phyloP scores from a whole-genome alignment of 2,797 vertebrate species.

The Lacerta viridis region DNA sequence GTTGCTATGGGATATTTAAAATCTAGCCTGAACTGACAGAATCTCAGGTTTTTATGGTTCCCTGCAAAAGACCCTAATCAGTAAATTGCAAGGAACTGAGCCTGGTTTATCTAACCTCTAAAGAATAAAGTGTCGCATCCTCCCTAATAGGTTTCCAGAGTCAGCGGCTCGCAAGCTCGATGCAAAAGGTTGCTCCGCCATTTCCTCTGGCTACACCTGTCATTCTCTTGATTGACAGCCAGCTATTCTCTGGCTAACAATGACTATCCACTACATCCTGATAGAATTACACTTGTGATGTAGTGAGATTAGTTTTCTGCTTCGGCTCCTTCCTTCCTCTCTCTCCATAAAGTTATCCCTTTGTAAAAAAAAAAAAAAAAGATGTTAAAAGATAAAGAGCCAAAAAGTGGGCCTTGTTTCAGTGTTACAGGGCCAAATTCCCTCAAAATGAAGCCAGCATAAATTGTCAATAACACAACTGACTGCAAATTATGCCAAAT shows the following conservation, averaged over 20 bases:
- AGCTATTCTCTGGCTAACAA: conserved; percentile 32
- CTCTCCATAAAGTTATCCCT: not conserved
- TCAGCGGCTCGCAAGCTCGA: not conserved
- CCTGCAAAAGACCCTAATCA: conserved; percentile 31
- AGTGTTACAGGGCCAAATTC: not conserved
- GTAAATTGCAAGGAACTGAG: conserved; percentile 11
- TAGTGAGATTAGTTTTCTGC: conserved; percentile 42
- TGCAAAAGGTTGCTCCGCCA: conserved; percentile 5
- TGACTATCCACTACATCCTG: conserved; percentile 23
- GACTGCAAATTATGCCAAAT: not conserved
- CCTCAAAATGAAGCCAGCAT: not conserved
- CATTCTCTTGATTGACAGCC: conserved; percentile 23
- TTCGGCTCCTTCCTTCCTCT: not conserved
- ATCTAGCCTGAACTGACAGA: not conserved
- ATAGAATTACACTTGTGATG: conserved; percentile 19
- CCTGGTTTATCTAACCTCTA: conserved; percentile 23
- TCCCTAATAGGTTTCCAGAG: conserved; percentile 5
- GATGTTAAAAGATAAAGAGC: not conserved
- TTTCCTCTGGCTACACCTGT: conserved; percentile 19
- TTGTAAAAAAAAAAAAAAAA: not conserved
- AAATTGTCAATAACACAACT: not conserved
- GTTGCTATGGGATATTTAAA: conserved; percentile 15
- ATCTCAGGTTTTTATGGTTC: conserved; percentile 5
- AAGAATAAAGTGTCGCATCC: not conserved
- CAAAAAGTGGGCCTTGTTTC: not conserved